Conservation (phyloP, 1,140 invertebrate species). For the Drosophila repleta region DNA sequence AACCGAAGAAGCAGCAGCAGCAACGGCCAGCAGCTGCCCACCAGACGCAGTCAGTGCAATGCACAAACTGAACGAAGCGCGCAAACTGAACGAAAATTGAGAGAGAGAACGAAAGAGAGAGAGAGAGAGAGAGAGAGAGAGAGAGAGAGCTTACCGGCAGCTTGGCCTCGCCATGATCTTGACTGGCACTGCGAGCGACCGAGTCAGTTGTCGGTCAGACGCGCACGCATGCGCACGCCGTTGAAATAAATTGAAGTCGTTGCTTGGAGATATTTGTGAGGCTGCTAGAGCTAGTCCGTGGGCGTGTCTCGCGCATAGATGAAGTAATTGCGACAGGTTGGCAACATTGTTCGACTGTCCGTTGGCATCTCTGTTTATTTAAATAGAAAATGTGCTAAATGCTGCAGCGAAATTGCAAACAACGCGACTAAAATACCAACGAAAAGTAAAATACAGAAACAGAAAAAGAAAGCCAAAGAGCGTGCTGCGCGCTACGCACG, state of each 20-base stretch:
- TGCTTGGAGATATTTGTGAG: slow-evolving; percentile 18
- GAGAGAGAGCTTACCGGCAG: slow-evolving; percentile 27
- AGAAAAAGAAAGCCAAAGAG: slow-evolving; percentile 63
- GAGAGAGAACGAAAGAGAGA: slow-evolving; percentile 12
- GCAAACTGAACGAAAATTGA: slow-evolving; percentile 53
- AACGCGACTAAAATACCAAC: slow-evolving; percentile 31
- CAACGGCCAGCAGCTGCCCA: background rate
- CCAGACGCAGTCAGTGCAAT: slow-evolving; percentile 42
- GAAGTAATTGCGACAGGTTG: slow-evolving; percentile 65
- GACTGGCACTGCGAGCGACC: slow-evolving; percentile 42
- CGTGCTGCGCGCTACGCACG: slow-evolving; percentile 33
- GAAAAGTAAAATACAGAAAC: slow-evolving; percentile 37
- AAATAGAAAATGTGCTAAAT: slow-evolving; percentile 80
- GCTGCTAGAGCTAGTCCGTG: slow-evolving; percentile 64
- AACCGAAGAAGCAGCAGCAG: slow-evolving; percentile 37
- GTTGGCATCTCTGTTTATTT: slow-evolving; percentile 11
- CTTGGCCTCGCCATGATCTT: slow-evolving; percentile 64
- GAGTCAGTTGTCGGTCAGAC: slow-evolving; percentile 68
- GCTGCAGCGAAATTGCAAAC: slow-evolving; percentile 74
- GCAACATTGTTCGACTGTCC: slow-evolving; percentile 19
- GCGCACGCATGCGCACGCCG: slow-evolving; percentile 69
- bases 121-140: background rate
- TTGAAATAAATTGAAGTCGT: slow-evolving; percentile 10
- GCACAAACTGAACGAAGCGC: slow-evolving; percentile 57
- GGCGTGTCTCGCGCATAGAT: slow-evolving; percentile 54